Base-by-base conservation (phyloP, 2,797 vertebrate species). In the Hylomyscus alleni region DNA sequence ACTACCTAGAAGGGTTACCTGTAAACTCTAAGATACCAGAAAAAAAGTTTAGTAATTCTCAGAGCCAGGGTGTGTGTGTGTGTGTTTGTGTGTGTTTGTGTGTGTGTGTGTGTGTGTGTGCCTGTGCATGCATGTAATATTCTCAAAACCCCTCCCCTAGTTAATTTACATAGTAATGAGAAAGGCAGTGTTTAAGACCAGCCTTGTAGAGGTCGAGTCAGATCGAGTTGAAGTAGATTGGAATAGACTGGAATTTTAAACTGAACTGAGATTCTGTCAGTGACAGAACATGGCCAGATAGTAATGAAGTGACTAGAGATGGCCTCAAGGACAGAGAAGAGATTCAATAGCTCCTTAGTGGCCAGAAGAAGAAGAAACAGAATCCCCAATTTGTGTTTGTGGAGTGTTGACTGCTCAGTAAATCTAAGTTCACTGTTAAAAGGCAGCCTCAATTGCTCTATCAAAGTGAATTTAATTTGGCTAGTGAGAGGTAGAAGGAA, bases 231-330 rank as follows among this genome's bases (percentile, higher is more conserved):
- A n/a, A 17, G 11, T 80, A 37, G 54, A 31, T 20, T 3, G 19
- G 10, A 67, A 82, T 31, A 91, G 34, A 62, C 0, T 62, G 4
- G 47, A n/a, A 54, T 69, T 96, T 93, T 91, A 94, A 83, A 93
- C 6, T 69, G 14, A 26, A 50, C 29, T 3, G 19, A 73, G n/a
- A 10, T 22, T 91, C 81, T 54, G 26, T 3, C 86, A 81, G 54
- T 73, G 47, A 92, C 34, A 56, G 60, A 73, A 77, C 34, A n/a
- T 34, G 24, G 8, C 9, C 17, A 15, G 77, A 58, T 88, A 91
- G 58, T 82, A 95, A 78, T 6, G 10, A 24, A 73, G 9, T 56
- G 34, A 31, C 13, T 80, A 86, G 69, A 82, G 26, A 87, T 4
- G 3, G 72, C 83, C n/a, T 60, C 60, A 47, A 78, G 12, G 50